Percentiles rank a stretch among this genome's conserved stretches.
Conservation (phyloP, 92 coral and sea anemone species). For the Muricea muricata region DNA sequence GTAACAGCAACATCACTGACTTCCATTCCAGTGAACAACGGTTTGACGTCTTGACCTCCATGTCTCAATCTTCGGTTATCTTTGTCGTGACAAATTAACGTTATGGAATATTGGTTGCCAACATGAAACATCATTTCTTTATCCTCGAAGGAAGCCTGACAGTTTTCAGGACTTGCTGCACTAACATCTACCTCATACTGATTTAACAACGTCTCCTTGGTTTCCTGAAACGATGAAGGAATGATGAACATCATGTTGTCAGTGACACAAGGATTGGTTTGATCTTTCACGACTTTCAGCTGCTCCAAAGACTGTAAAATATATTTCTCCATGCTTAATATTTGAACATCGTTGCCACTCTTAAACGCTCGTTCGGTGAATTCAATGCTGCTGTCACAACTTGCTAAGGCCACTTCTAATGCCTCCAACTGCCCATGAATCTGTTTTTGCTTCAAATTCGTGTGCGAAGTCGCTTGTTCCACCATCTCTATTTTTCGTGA, state of each 20-base stretch:
- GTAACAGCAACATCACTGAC: slow-evolving; percentile 21
- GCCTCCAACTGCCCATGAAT: slow-evolving; percentile 54
- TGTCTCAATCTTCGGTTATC: neutral
- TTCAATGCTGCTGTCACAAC: slow-evolving; percentile 58
- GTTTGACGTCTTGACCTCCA: slow-evolving; percentile 10
- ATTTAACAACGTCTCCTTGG: neutral
- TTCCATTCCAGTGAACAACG: slow-evolving; percentile 19
- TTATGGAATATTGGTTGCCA: slow-evolving; percentile 6
- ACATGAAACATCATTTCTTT: neutral
- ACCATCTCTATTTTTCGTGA: slow-evolving; percentile 2
- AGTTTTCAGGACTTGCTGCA: slow-evolving; percentile 1
- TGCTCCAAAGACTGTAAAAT: slow-evolving; percentile 51
- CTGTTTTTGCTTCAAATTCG: slow-evolving; percentile 30
- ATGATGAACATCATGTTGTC: neutral
- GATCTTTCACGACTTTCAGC: slow-evolving; percentile 38
- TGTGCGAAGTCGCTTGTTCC: slow-evolving; percentile 16
- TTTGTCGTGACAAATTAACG: neutral
- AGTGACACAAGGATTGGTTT: slow-evolving; percentile 53
- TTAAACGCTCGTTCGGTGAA: slow-evolving; percentile 52
- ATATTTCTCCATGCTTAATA: slow-evolving; percentile 52
- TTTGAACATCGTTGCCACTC: slow-evolving; percentile 48
- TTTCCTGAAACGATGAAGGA: neutral
- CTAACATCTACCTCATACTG: neutral
- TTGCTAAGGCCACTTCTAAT: slow-evolving; percentile 42
- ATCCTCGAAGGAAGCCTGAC: slow-evolving; percentile 2